Percentiles rank a stretch among this genome's conserved stretches.
Conservation (phyloP, 2,113 vertebrate species). For the Hystrix brachyura region DNA sequence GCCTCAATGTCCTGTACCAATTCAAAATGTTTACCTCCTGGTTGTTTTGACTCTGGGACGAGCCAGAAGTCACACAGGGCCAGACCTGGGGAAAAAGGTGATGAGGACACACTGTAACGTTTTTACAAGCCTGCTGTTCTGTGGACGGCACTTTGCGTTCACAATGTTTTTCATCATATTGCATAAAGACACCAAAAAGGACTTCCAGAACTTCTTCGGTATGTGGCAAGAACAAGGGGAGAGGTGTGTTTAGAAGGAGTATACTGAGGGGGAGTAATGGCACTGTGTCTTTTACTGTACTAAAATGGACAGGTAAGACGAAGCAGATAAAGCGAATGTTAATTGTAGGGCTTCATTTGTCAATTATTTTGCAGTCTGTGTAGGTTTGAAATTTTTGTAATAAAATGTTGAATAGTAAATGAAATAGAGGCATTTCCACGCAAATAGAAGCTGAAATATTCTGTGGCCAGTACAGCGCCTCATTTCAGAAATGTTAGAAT, state of each 20-base stretch:
- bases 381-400: not conserved
- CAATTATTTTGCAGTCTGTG: not conserved
- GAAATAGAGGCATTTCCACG: not conserved
- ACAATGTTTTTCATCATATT: not conserved
- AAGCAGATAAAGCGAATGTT: not conserved
- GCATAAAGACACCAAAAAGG: not conserved
- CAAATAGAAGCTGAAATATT: not conserved
- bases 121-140: not conserved
- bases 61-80: not conserved
- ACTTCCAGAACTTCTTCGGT: not conserved
- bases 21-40: not conserved
- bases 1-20: not conserved
- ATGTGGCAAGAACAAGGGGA: not conserved
- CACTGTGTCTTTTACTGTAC: not conserved
- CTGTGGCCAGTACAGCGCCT: not conserved
- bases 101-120: not conserved
- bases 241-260: not conserved
- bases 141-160: not conserved
- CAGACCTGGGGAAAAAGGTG: not conserved
- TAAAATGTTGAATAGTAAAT: not conserved
- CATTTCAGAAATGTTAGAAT: constrained; percentile 10
- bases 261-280: not conserved
- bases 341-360: not conserved
- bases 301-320: not conserved
- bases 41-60: not conserved